Conservation (phyloP, 2,888 invertebrate genomes). For the Strigamia maritima region DNA sequence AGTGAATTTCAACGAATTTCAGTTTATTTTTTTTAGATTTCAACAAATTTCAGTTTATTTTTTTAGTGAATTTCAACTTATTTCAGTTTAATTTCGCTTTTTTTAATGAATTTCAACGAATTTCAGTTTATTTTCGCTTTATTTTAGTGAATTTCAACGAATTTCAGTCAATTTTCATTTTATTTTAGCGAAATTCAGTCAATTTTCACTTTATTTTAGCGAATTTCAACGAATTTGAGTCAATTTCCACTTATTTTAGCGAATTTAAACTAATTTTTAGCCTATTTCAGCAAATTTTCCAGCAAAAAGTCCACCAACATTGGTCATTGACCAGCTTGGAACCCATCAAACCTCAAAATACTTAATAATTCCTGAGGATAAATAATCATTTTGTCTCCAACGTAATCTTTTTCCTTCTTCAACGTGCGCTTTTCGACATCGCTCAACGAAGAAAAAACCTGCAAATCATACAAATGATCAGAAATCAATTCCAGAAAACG, state of each 20-base stretch:
- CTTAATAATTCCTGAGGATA: conserved; percentile 8
- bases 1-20: too few relatives aligned
- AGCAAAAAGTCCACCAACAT: too few relatives aligned
- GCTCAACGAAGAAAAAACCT: conserved; percentile 5
- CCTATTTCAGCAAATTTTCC: neutral
- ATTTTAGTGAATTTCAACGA: neutral
- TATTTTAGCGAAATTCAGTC: neutral
- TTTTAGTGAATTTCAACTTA: too few relatives aligned
- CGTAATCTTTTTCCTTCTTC: neutral
- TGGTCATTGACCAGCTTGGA: too few relatives aligned
- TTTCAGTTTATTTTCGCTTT: too few relatives aligned
- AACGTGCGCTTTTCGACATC: neutral
- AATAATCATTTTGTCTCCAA: neutral
- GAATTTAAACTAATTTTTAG: neutral
- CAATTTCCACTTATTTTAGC: neutral
- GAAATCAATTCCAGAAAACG: neutral
- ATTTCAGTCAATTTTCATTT: neutral
- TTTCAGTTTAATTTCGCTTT: too few relatives aligned
- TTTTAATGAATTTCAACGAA: neutral
- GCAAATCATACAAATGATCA: neutral
- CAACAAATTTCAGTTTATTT: too few relatives aligned
- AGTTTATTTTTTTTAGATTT: too few relatives aligned
- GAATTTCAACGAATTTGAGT: neutral
- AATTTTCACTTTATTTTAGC: neutral
- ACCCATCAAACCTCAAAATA: neutral